Conservation (phyloP, 1,140 invertebrate species). For the Drosophila setifemur region DNA sequence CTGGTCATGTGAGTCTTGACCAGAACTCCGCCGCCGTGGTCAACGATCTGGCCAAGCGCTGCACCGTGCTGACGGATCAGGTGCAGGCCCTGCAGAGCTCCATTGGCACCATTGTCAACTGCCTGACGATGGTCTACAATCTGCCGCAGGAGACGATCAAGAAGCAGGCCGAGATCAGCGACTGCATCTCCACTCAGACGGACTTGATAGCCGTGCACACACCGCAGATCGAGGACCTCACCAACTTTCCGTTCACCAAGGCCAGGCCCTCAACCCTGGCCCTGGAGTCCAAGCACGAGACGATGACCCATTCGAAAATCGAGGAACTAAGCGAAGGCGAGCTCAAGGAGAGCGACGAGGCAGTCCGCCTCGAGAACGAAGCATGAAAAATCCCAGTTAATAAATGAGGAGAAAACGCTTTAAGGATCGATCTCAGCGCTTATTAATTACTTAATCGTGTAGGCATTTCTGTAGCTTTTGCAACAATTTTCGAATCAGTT, state of each 20-base stretch:
- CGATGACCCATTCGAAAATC: slow-evolving; percentile 15
- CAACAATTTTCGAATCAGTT: slow-evolving; percentile 42
- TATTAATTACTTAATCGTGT: slow-evolving; percentile 15
- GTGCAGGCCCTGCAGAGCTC: slow-evolving; percentile 89
- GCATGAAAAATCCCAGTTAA: slow-evolving; percentile 29
- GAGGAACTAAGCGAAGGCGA: slow-evolving; percentile 23
- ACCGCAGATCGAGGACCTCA: slow-evolving; percentile 84
- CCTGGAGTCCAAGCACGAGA: slow-evolving; percentile 59
- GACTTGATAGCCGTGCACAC: slow-evolving; percentile 90
- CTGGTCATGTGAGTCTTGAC: slow-evolving; percentile 59
- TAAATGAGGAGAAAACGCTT: slow-evolving; percentile 36
- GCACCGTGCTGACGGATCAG: slow-evolving; percentile 83
- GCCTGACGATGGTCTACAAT: slow-evolving; percentile 84
- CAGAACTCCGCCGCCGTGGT: slow-evolving; percentile 79
- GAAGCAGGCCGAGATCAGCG: slow-evolving; percentile 65
- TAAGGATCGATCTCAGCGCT: slow-evolving; percentile 59
- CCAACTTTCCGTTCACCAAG: slow-evolving; percentile 75
- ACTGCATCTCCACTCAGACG: slow-evolving; percentile 88
- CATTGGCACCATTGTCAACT: slow-evolving; percentile 89
- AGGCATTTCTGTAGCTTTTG: slow-evolving; percentile 69
- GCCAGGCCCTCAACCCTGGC: slow-evolving; percentile 75
- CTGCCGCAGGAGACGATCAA: slow-evolving; percentile 82
- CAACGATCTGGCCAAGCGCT: slow-evolving; percentile 83
- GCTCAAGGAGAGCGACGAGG: slow-evolving; percentile 39
- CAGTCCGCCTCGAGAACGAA: slow-evolving; percentile 11